Evolutionary conservation across 1,140 invertebrate species (phyloP).

Genomic region (Caenorhabditis inopinata): DNA sequence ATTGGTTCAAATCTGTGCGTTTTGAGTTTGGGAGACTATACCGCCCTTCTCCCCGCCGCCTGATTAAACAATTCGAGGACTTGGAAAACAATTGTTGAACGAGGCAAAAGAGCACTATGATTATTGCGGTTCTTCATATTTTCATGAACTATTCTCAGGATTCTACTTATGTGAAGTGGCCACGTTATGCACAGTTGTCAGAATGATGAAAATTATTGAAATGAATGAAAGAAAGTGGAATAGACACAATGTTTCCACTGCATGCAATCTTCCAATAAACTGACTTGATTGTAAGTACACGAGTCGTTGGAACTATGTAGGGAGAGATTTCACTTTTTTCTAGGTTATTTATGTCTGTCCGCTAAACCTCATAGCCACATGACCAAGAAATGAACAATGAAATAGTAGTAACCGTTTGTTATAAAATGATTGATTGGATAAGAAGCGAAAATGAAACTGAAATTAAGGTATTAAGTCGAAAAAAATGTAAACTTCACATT

Average conservation of each 20-base stretch:
- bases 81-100: constrained; percentile 28
- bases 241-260: no score
- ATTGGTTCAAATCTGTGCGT: constrained; percentile 30
- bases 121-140: constrained; percentile 15
- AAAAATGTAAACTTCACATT: no score
- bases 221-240: no score
- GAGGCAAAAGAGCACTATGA: background rate
- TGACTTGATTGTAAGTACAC: no score
- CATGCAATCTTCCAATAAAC: no score
- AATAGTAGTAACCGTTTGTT: background rate
- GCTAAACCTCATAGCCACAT: background rate
- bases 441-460: background rate
- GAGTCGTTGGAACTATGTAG: background rate
- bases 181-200: no score
- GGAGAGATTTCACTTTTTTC: constrained; percentile 23
- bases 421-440: constrained; percentile 14
- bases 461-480: no score
- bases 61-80: constrained; percentile 33
- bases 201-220: no score
- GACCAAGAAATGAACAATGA: background rate
- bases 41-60: constrained; percentile 2
- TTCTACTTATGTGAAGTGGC: background rate
- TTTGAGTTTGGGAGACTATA: constrained; percentile 12
- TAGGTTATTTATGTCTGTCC: constrained; percentile 11
- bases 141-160: background rate